Evolutionary conservation across 1,140 invertebrate species (phyloP), one percentile per base, ranked within the genome.

Genomic region (Drosophila setifemur): DNA sequence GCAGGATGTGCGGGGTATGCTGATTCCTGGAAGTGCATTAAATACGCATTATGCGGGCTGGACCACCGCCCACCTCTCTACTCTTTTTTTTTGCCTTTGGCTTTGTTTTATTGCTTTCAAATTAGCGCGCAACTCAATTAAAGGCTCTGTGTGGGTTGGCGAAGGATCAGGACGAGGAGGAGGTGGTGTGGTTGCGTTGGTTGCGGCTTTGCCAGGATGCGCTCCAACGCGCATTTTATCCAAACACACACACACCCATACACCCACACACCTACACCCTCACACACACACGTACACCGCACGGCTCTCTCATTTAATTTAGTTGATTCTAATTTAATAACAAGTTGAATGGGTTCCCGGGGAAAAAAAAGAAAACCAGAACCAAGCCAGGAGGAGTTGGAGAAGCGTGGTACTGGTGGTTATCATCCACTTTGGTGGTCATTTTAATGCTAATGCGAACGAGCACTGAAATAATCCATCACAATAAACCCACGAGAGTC

Each of bases 81-180:
- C 23, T 23, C 31, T 12, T 14, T 43, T 9, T 29, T 37, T 40
- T 26, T 47, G 44, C 31, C 45, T 52, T 42, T 31, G 40, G 52
- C 54, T 47, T 61, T 69, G 50, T 78, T 54, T 85, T 73, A 77
- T 74, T 79, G 79, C 70, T 74, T 85, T 85, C 74, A 85, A 85
- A 85, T 85, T 85, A 85, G 74, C 81, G 71, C 60, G 28, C 25
- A 85, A 78, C 79, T 79, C 79, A 85, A 85, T 85, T 85, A 86
- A 75, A 85, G 60, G 26, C 25, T n/a, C n/a, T n/a, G n/a, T n/a
- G n/a, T n/a, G n/a, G n/a, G n/a, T n/a, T n/a, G n/a, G n/a, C n/a
- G n/a, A n/a, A n/a, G n/a, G n/a, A n/a, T n/a, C n/a, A n/a, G n/a
- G n/a, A n/a, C 11, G 54, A 28, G 18, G 39, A 18, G 12, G 8